phyloP scores from a whole-genome alignment of 1,140 invertebrate genomes.

The Himalopsyche phryganea region DNA sequence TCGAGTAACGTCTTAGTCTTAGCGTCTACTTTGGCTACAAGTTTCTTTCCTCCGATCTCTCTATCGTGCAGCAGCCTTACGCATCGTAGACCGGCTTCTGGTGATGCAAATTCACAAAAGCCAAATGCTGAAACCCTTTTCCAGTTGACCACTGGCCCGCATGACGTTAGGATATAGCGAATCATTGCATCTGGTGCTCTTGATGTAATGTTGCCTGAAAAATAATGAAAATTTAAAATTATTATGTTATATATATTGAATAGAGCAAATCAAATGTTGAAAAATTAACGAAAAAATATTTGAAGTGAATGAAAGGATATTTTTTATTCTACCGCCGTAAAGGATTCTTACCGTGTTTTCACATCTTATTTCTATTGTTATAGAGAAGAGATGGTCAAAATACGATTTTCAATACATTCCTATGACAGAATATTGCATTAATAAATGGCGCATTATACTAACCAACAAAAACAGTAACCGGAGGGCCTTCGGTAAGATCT shows the following conservation, averaged over 20 bases:
- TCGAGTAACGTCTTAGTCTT: conserved; percentile 94
- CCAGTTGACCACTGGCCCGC: conserved; percentile 94
- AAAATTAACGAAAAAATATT: neutral
- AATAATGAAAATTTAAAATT: conserved; percentile 4
- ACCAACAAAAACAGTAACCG: conserved; percentile 94
- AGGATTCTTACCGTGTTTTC: neutral
- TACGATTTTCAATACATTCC: no score
- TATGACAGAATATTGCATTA: no score
- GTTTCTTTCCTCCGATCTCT: conserved; percentile 87
- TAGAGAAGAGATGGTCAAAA: no score
- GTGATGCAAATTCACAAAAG: conserved; percentile 93
- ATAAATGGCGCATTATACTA: no score
- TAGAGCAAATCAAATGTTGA: neutral
- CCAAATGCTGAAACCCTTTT: conserved; percentile 98
- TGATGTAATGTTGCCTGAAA: conserved; percentile 90
- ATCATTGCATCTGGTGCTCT: conserved; percentile 94
- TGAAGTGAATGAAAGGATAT: neutral
- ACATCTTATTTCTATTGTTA: neutral
- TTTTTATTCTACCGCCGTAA: neutral
- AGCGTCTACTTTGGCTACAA: conserved; percentile 96
- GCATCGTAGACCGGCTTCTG: conserved; percentile 90
- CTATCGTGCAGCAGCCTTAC: conserved; percentile 92
- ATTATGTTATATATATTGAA: neutral
- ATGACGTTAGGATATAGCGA: conserved; percentile 82
- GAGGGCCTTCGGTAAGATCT: conserved; percentile 64